phyloP scores from a whole-genome alignment of 2,113 vertebrate species.

The Lepidothrix coronata region DNA sequence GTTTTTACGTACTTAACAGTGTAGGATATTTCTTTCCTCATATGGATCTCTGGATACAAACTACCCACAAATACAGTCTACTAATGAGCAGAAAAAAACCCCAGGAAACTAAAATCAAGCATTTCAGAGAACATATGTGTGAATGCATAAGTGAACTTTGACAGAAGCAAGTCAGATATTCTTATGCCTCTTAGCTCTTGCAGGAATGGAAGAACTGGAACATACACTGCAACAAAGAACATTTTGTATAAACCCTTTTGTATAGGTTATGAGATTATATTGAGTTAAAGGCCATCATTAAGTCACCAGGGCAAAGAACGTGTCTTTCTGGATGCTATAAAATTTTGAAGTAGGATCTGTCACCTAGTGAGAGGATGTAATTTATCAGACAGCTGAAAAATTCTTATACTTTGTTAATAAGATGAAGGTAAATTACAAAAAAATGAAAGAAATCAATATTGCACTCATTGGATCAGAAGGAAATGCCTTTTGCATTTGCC shows the following conservation, averaged over 20 bases:
- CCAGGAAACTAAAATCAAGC: fast-evolving
- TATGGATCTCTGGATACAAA: neutral
- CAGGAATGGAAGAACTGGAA: neutral
- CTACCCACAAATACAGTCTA: neutral
- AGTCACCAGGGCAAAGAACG: neutral
- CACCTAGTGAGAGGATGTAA: neutral
- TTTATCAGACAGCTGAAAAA: neutral
- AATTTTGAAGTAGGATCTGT: neutral
- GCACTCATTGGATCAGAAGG: neutral
- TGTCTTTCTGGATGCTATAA: neutral
- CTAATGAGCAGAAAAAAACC: neutral
- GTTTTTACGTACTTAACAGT: neutral
- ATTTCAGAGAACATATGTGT: fast-evolving
- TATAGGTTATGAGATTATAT: neutral
- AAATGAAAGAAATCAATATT: neutral
- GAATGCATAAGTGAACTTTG: neutral
- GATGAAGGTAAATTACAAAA: neutral
- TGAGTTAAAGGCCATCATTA: neutral
- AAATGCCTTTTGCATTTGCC: neutral
- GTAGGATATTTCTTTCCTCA: neutral
- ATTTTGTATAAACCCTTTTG: neutral
- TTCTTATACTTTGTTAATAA: neutral
- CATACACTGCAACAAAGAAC: neutral
- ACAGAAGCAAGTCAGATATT: neutral
- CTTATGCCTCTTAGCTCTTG: neutral